phyloP scores from a whole-genome alignment of 2,113 vertebrate species.

The Lethenteron camtschaticum region DNA sequence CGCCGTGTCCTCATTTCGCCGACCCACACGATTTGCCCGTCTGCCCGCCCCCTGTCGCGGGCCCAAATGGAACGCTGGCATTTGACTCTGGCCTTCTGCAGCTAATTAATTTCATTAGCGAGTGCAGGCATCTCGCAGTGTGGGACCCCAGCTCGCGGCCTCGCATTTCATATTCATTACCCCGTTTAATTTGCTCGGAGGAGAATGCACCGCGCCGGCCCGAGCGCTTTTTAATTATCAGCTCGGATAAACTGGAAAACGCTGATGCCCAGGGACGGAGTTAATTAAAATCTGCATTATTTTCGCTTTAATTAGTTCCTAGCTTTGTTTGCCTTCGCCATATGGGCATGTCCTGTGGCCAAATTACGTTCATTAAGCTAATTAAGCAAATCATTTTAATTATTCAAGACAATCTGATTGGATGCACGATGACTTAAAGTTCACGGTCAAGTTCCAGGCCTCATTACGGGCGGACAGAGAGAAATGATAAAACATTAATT shows the following conservation, averaged over 20 bases:
- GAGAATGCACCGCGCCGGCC: slow-evolving; percentile 99
- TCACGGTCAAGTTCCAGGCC: slow-evolving; percentile 82
- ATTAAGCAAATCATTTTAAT: slow-evolving; percentile 99
- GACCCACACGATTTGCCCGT: too few relatives aligned
- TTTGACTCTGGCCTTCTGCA: slow-evolving; percentile 19
- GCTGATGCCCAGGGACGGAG: slow-evolving; percentile 99
- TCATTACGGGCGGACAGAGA: slow-evolving; percentile 1
- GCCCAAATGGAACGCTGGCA: too few relatives aligned
- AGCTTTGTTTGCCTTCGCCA: slow-evolving; percentile 99
- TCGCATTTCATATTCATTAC: slow-evolving; percentile 99
- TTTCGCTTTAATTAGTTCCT: slow-evolving; percentile 99
- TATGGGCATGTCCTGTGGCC: slow-evolving; percentile 99
- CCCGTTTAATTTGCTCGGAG: slow-evolving; percentile 99
- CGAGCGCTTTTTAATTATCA: slow-evolving; percentile 99
- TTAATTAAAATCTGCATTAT: slow-evolving; percentile 99
- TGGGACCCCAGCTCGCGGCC: slow-evolving; percentile 99
- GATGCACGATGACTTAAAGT: slow-evolving; percentile 99
- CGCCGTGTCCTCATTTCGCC: too few relatives aligned
- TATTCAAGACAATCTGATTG: slow-evolving; percentile 99
- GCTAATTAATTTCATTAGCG: slow-evolving; percentile 99
- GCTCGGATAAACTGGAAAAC: slow-evolving; percentile 99
- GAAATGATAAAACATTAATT: background rate
- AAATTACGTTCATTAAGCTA: slow-evolving; percentile 99
- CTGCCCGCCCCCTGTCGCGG: too few relatives aligned
- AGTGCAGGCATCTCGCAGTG: slow-evolving; percentile 99